These are phyloP conservation scores for Eupleurogrammus muticus DNA, from an alignment of 2,797 vertebrate genomes.

Conservation along the genomic window DNA sequence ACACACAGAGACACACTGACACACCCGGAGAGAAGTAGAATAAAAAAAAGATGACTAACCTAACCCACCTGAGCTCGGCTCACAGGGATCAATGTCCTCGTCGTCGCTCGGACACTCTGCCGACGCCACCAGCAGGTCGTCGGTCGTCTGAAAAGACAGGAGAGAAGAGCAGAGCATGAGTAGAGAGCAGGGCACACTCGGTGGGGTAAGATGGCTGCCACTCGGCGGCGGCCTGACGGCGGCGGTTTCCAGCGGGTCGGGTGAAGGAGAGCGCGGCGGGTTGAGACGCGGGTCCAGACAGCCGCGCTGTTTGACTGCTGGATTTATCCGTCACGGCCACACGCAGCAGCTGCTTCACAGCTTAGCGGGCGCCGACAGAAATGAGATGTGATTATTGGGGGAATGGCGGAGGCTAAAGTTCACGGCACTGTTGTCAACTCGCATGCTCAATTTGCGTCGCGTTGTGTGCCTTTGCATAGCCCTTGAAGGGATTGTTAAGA, in stretches of 20 bases:
- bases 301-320: slow-evolving; percentile 63
- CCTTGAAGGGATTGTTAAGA: slow-evolving; percentile 64
- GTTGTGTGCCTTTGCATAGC: slow-evolving; percentile 46
- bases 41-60: slow-evolving; percentile 98
- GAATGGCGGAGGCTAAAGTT: slow-evolving; percentile 63
- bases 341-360: slow-evolving; percentile 57
- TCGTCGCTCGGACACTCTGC: slow-evolving; percentile 99
- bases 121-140: slow-evolving; percentile 95
- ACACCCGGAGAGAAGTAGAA: slow-evolving; percentile 90
- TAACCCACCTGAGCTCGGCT: slow-evolving; percentile 99
- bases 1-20: slow-evolving; percentile 71
- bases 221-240: slow-evolving; percentile 38
- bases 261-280: slow-evolving; percentile 54
- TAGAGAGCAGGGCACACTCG: slow-evolving; percentile 41
- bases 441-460: slow-evolving; percentile 60
- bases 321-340: slow-evolving; percentile 68
- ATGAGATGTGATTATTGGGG: slow-evolving; percentile 70
- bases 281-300: slow-evolving; percentile 61
- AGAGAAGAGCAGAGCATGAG: slow-evolving; percentile 50
- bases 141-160: slow-evolving; percentile 89
- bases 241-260: slow-evolving; percentile 50
- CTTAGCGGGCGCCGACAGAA: slow-evolving; percentile 58
- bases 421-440: slow-evolving; percentile 62
- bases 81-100: slow-evolving; percentile 99
- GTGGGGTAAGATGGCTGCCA: slow-evolving; percentile 36